Conservation (phyloP, 2,113 vertebrate genomes). For the Opisthocomus hoazin region DNA sequence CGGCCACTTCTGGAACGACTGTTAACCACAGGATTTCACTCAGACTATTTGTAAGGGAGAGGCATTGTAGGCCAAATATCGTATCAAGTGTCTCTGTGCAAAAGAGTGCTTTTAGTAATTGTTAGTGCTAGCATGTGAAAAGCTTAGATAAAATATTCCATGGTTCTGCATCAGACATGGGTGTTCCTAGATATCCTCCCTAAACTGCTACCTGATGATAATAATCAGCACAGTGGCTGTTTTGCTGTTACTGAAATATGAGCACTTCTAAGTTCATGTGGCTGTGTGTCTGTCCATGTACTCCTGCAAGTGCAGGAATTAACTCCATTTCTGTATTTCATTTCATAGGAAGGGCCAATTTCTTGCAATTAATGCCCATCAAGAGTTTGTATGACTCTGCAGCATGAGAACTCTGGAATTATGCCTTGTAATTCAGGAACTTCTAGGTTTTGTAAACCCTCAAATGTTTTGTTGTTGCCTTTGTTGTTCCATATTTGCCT, state of each 20-base stretch:
- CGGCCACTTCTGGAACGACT: neutral
- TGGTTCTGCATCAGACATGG: neutral
- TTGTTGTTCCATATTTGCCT: neutral
- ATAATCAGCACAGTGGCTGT: neutral
- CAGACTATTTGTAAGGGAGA: neutral
- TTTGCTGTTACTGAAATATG: neutral
- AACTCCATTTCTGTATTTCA: neutral
- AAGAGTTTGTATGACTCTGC: neutral
- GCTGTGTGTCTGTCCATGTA: neutral
- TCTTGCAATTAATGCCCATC: neutral
- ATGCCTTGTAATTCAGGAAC: neutral
- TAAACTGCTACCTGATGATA: neutral
- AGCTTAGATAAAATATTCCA: neutral
- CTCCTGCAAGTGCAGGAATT: neutral
- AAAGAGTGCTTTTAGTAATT: neutral
- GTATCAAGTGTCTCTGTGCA: neutral
- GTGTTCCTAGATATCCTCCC: neutral
- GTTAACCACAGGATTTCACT: neutral
- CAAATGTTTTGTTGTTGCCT: neutral
- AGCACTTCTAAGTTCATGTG: neutral
- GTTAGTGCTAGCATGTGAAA: neutral
- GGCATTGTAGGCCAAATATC: neutral
- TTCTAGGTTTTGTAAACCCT: neutral
- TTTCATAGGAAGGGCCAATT: neutral
- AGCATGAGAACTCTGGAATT: neutral